Evolutionary conservation across 1,140 invertebrate species (phyloP), one percentile per base, ranked within the genome.

Genomic region (Augochlora pura): DNA sequence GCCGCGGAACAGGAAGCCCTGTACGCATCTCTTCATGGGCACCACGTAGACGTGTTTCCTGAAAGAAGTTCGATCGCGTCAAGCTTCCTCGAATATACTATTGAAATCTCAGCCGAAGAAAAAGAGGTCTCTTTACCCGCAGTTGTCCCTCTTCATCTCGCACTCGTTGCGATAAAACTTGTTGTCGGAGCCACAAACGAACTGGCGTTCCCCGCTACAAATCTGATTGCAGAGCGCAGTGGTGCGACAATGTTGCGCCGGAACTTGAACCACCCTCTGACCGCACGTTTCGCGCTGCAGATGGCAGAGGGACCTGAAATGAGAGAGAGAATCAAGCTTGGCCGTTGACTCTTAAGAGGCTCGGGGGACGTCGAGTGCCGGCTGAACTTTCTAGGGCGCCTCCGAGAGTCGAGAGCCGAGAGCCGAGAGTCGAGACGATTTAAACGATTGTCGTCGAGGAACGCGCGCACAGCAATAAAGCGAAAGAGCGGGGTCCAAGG

Each of bases 91-190:
- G 32, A 32, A 32, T 32, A 1, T 32, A 32, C 32, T 32, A 32
- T 32, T 4, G 32, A 32, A 32, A 32, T 32, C 32, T 32, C 1
- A 32, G 4, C 3, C 42, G 42, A 2, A 12, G 3, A 10, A 1
- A 0, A 2, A 12, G 14, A 12, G 14, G 42, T 3, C 0, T 2
- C 2, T 92, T 94, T 91, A 97, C 96, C 97, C 97, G 92, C 97
- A 98, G 91, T 98, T 98, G 90, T 97, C 95, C 88, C 96, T 95
- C 90, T 96, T 96, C 97, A 99, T 98, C 90, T 98, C 96, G 89
- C 98, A 99, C 91, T 97, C 96, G 91, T 97, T 98, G 84, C 96
- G 95, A 93, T 99, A 99, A 84, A 98, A 96, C 88, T 97, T 96
- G 89, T 97, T 97, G 90, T 99, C 97, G 9, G 97, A 98, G 38